phyloP scores from a whole-genome alignment of 2,113 vertebrate species.

The Junco hyemalis region DNA sequence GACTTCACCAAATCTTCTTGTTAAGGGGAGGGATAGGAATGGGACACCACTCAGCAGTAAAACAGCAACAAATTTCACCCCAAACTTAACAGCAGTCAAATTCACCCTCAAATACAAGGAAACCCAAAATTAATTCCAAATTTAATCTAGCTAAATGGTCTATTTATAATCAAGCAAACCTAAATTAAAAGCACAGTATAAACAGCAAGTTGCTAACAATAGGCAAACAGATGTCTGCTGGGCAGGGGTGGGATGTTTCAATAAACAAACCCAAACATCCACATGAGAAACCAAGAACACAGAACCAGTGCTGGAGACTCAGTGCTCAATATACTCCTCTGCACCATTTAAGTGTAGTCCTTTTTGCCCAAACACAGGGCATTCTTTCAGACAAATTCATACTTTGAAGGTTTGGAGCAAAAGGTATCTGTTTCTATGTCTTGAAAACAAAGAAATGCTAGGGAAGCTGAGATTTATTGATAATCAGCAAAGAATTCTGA shows the following conservation, averaged over 20 bases:
- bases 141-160: neutral
- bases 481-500: neutral
- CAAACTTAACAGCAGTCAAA: neutral
- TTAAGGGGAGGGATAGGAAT: neutral
- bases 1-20: neutral
- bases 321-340: neutral
- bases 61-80: neutral
- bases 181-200: neutral
- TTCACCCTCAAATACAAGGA: neutral
- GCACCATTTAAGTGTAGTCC: neutral
- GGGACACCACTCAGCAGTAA: neutral
- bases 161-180: neutral
- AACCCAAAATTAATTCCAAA: neutral
- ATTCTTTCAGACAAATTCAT: neutral
- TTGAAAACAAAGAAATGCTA: neutral
- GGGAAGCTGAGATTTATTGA: neutral
- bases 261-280: neutral
- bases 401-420: neutral
- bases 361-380: neutral
- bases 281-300: neutral
- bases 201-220: neutral
- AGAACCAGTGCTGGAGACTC: neutral
- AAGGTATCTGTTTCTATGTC: neutral
- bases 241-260: neutral
- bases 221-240: neutral